phyloP scores from a whole-genome alignment of 1,140 invertebrate genomes.

The Nebria ingens region DNA sequence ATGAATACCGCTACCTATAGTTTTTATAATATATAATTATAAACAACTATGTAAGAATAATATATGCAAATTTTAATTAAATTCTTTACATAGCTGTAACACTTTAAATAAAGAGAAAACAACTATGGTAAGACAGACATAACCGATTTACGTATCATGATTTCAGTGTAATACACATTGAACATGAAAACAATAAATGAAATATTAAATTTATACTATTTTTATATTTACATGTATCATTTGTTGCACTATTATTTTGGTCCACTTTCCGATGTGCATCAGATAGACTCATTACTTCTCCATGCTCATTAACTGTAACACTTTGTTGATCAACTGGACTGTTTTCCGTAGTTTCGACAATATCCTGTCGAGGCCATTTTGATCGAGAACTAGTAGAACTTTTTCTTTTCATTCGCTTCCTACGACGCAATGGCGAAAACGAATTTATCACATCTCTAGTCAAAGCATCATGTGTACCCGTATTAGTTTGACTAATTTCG shows the following conservation, averaged over 20 bases:
- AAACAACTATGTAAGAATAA: no score
- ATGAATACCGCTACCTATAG: no score
- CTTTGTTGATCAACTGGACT: constrained; percentile 13
- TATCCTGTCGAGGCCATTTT: constrained; percentile 30
- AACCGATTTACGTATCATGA: no score
- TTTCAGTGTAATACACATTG: no score
- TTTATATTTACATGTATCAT: not conserved
- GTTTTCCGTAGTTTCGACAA: constrained; percentile 29
- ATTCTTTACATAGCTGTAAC: no score
- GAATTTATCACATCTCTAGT: constrained; percentile 36
- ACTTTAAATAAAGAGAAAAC: no score
- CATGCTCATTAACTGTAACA: not conserved
- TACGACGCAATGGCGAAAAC: constrained; percentile 35
- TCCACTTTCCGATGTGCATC: not conserved
- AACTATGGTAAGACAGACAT: no score
- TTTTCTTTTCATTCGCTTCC: constrained; percentile 34
- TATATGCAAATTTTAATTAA: no score
- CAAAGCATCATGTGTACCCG: constrained; percentile 23
- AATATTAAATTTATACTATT: not conserved
- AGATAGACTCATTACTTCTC: not conserved
- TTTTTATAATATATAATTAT: no score
- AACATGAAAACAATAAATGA: no score
- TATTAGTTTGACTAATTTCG: constrained; percentile 23
- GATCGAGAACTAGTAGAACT: constrained; percentile 32
- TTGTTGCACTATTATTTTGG: not conserved